Evolutionary conservation across 2,888 invertebrate species (phyloP).

Genomic region (Drosophila tanythrix): DNA sequence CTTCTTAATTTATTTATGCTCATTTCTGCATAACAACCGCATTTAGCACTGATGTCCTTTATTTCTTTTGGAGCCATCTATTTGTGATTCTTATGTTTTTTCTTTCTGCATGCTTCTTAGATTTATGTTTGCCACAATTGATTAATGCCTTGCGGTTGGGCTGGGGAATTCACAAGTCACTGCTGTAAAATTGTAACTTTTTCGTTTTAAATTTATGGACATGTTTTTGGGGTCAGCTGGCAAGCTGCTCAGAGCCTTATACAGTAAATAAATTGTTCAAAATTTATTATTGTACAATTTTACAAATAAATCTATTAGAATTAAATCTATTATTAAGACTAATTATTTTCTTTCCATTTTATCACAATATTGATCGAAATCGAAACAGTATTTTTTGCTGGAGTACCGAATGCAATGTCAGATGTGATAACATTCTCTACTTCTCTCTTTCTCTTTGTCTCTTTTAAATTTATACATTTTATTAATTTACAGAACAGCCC

Average conservation of each 20-base stretch:
- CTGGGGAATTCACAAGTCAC: slow-evolving; percentile 49
- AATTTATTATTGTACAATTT: slow-evolving; percentile 3
- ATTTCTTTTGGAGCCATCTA: slow-evolving; percentile 30
- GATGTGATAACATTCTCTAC: not conserved
- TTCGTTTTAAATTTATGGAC: slow-evolving; percentile 46
- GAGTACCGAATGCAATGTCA: not conserved
- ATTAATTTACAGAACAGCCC: slow-evolving; percentile 4
- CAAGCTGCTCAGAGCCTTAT: slow-evolving; percentile 19
- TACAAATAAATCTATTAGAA: not conserved
- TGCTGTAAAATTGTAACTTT: slow-evolving; percentile 39
- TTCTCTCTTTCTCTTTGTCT: not conserved
- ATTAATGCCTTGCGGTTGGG: slow-evolving; percentile 60
- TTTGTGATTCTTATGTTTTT: slow-evolving; percentile 24
- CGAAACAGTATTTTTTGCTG: not conserved
- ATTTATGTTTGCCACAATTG: slow-evolving; percentile 72
- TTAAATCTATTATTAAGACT: too few species aligned
- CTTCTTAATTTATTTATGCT: slow-evolving; percentile 57
- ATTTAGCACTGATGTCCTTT: slow-evolving; percentile 48
- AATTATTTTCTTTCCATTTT: not conserved
- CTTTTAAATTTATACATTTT: slow-evolving; percentile 4
- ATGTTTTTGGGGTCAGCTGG: slow-evolving; percentile 37
- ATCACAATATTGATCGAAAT: not conserved
- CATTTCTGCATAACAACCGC: slow-evolving; percentile 26
- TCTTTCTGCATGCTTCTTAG: slow-evolving; percentile 39
- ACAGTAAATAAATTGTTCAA: slow-evolving; percentile 33